A percentile compares a stretch with the other conserved stretches of the same genome.
phyloP scores from a whole-genome alignment of 2,888 invertebrate genomes.

The Leptopilina syphax region DNA sequence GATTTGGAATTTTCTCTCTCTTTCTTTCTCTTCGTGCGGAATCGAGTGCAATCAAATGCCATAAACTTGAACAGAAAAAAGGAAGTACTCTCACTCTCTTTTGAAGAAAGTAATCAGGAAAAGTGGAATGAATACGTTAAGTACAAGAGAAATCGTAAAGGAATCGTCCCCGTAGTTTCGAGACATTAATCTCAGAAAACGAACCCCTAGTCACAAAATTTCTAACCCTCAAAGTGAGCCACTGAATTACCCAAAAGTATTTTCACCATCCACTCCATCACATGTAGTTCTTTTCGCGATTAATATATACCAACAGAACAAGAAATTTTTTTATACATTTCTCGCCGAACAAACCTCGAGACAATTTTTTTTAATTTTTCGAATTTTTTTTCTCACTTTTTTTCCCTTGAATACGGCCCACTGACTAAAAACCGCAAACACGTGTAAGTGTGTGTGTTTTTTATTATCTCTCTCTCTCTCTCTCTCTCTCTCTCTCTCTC shows the following conservation, averaged over 20 bases:
- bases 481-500: too few species aligned
- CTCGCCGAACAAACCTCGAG: conserved; percentile 32
- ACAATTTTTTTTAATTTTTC: conserved; percentile 3
- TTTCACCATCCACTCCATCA: conserved; percentile 65
- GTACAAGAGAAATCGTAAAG: conserved; percentile 16
- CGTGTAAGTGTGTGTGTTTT: background rate
- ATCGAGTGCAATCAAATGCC: conserved; percentile 2
- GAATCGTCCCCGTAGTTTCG: background rate
- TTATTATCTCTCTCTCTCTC: conserved; percentile 55
- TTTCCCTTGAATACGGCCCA: conserved; percentile 43
- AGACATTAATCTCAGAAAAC: conserved; percentile 39
- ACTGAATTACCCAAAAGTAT: conserved; percentile 64
- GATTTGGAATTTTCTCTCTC: too few species aligned
- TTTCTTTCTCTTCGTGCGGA: too few species aligned
- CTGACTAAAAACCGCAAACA: conserved; percentile 47
- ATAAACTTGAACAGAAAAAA: conserved; percentile 14
- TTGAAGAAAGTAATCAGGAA: conserved; percentile 6
- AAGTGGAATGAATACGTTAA: conserved; percentile 5
- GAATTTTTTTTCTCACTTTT: conserved; percentile 5
- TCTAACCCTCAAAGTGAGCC: conserved; percentile 61
- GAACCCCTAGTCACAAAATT: conserved; percentile 37
- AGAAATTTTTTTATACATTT: conserved; percentile 59
- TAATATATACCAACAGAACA: conserved; percentile 46
- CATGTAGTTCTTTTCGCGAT: conserved; percentile 52
- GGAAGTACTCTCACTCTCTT: background rate